Percentiles rank a stretch among this genome's conserved stretches.
phyloP scores from a whole-genome alignment of 2,888 invertebrate genomes.

The Liodrosophila aerea region DNA sequence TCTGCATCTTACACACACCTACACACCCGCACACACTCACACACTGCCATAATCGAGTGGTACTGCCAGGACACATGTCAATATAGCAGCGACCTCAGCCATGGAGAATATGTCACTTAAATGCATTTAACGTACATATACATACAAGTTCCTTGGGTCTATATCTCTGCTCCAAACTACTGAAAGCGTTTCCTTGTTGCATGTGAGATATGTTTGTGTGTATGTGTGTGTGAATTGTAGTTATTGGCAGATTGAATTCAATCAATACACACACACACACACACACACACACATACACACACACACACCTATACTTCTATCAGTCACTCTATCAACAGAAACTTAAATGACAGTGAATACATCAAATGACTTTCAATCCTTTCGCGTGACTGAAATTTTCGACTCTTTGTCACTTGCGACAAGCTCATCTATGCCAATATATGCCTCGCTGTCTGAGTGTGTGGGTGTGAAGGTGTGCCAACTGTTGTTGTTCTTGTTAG shows the following conservation, averaged over 20 bases:
- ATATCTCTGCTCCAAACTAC: background rate
- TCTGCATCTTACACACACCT: constrained; percentile 38
- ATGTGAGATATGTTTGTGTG: too few species aligned
- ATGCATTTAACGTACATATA: constrained; percentile 60
- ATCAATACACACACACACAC: constrained; percentile 22
- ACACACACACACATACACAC: background rate
- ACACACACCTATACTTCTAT: constrained; percentile 53
- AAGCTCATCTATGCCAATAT: constrained; percentile 36
- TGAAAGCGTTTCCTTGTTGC: constrained; percentile 47
- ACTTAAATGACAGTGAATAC: constrained; percentile 74
- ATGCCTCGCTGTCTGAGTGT: constrained; percentile 2
- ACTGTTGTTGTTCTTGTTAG: constrained; percentile 54
- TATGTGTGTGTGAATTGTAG: too few species aligned
- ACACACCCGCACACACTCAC: background rate
- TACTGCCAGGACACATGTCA: constrained; percentile 63
- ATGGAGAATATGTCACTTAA: constrained; percentile 58
- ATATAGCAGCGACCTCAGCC: constrained; percentile 29
- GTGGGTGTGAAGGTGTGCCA: constrained; percentile 39
- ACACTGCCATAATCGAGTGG: background rate
- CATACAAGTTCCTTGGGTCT: constrained; percentile 25
- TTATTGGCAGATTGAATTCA: constrained; percentile 36
- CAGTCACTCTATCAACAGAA: constrained; percentile 60
- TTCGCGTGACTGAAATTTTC: constrained; percentile 76
- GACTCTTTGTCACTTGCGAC: constrained; percentile 69
- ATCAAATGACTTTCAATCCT: constrained; percentile 76